A percentile compares a stretch with the other conserved stretches of the same genome.
These are phyloP conservation scores for Drosophila birchii DNA, from an alignment of 2,888 invertebrate species.

Conservation along the genomic window DNA sequence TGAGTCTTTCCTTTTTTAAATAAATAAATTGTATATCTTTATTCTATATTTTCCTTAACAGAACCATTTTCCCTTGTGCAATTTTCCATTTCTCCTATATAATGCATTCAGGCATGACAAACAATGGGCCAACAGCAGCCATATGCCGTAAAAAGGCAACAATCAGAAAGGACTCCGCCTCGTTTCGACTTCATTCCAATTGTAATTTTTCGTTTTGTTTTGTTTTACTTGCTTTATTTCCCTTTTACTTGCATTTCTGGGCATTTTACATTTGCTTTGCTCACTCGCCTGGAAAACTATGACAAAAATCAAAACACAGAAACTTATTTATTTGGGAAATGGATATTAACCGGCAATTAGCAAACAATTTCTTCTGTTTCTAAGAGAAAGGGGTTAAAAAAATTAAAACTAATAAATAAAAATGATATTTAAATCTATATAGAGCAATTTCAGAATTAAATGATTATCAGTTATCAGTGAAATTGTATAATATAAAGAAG, in stretches of 20 bases:
- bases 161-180: slow-evolving; percentile 21
- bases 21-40: background rate
- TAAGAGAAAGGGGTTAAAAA: slow-evolving; percentile 57
- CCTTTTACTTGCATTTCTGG: slow-evolving; percentile 22
- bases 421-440: background rate
- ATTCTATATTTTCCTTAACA: rapidly evolving
- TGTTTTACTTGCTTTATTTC: slow-evolving; percentile 21
- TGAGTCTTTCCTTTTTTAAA: background rate
- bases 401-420: background rate
- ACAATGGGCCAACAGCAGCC: slow-evolving; percentile 65
- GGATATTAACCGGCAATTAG: slow-evolving; percentile 74
- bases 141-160: slow-evolving; percentile 62
- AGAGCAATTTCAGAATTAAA: background rate
- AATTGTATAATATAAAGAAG: too few relatives aligned
- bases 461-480: too few relatives aligned
- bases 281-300: slow-evolving; percentile 41
- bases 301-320: slow-evolving; percentile 53
- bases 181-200: slow-evolving; percentile 18
- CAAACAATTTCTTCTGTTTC: slow-evolving; percentile 15
- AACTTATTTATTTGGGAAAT: slow-evolving; percentile 72
- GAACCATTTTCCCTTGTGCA: slow-evolving; percentile 5
- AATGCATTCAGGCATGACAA: slow-evolving; percentile 62
- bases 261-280: slow-evolving; percentile 17
- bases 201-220: slow-evolving; percentile 49
- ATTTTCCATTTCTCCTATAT: slow-evolving; percentile 9